These are phyloP conservation scores for Philotrypesis tridentata DNA, from an alignment of 1,140 invertebrate species.

Conservation along the genomic window DNA sequence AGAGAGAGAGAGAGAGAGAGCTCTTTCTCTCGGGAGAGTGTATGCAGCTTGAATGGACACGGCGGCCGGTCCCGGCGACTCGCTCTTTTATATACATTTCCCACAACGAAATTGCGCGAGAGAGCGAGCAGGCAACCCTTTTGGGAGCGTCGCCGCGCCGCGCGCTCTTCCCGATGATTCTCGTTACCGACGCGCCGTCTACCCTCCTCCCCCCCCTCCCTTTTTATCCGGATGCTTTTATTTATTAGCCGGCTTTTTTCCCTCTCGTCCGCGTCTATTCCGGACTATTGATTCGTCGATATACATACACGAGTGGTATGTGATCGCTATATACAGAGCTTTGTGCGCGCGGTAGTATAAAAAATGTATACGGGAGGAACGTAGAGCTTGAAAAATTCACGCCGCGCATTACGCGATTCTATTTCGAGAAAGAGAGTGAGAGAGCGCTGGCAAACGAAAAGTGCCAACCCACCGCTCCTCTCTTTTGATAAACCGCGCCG, in stretches of 20 bases:
- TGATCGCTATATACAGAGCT: no score
- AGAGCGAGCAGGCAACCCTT: slow-evolving; percentile 1
- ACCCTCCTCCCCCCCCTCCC: neutral
- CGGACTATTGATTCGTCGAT: neutral
- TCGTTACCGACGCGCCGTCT: no score
- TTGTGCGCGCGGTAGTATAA: neutral
- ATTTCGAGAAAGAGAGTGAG: neutral
- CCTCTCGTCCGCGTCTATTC: neutral
- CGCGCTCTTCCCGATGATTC: neutral
- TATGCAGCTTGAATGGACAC: neutral
- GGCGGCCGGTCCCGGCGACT: neutral
- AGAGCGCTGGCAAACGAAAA: no score
- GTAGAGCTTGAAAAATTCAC: neutral
- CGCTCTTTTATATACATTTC: slow-evolving; percentile 25
- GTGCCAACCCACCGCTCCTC: no score
- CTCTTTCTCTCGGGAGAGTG: slow-evolving; percentile 20
- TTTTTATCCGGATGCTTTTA: neutral
- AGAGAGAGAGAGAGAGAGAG: neutral
- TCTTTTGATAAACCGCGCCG: no score
- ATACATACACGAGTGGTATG: neutral
- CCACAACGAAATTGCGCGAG: slow-evolving; percentile 34
- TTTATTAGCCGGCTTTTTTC: neutral
- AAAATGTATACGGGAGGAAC: no score
- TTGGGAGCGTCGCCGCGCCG: neutral
- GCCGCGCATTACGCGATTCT: neutral